These are phyloP conservation scores for Sebastes nivosus DNA, from an alignment of 2,797 vertebrate species.

Conservation along the genomic window DNA sequence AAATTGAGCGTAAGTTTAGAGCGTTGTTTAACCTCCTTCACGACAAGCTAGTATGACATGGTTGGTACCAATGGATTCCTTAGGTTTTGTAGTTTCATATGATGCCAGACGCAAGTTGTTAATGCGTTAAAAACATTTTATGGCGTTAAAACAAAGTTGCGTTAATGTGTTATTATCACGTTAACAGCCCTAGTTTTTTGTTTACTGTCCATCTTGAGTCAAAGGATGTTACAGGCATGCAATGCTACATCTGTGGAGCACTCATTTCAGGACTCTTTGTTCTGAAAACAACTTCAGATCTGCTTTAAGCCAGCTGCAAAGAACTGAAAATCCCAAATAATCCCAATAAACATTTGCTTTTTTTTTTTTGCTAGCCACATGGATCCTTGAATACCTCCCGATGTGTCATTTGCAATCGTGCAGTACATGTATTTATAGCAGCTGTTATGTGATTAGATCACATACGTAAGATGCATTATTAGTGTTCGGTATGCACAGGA, in stretches of 20 bases:
- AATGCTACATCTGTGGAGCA: background rate
- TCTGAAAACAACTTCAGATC: background rate
- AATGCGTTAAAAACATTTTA: too few relatives aligned
- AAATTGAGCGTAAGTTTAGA: too few relatives aligned
- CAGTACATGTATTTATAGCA: background rate
- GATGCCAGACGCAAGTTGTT: too few relatives aligned
- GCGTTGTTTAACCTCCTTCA: too few relatives aligned
- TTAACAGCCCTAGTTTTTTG: background rate
- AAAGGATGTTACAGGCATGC: background rate
- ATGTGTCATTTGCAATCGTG: background rate
- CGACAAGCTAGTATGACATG: too few relatives aligned
- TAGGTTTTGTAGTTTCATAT: too few relatives aligned
- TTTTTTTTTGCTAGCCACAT: background rate
- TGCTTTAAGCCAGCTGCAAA: background rate
- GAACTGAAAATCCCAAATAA: background rate
- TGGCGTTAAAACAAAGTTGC: too few relatives aligned
- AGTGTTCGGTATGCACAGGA: background rate
- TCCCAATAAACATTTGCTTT: background rate
- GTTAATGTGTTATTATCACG: too few relatives aligned
- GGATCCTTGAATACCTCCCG: background rate
- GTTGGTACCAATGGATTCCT: too few relatives aligned
- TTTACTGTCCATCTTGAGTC: background rate
- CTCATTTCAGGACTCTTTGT: background rate
- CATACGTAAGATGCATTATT: background rate
- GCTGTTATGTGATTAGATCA: background rate